Evolutionary conservation across 2,797 vertebrate genomes (phyloP), one percentile per base, ranked within the genome.

Genomic region (Arnoldichthys spilopterus): DNA sequence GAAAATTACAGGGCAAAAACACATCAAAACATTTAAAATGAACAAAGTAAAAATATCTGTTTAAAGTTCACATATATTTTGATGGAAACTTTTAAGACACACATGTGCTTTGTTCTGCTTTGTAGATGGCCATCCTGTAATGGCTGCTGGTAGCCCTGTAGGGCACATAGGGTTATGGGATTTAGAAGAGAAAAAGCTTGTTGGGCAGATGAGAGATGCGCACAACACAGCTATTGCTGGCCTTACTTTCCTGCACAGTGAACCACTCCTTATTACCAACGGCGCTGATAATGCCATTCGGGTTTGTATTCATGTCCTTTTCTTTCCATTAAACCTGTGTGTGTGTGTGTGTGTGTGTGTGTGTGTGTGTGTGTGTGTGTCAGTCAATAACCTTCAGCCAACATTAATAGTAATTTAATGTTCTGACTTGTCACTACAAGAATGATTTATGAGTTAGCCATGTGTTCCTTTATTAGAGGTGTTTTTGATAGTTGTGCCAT

Each of bases 161-260:
- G 98, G 98, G 45, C 97, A 99, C 89, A 93, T 99, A 86, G 96
- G 94, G 64, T 91, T 99, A 72, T 99, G 98, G 98, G 96, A 99
- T 86, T 88, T 99, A 61, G 96, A 97, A 79, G 95, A 95, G 22
- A 95, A 91, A 81, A 97, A 97, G 83, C 83, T 98, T 34, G 87
- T 95, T 49, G 91, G 91, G 87, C 98, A 99, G 71, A 96, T 97
- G 92, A 94, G 95, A 90, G 88, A 94, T 59, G 93, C 94, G 61
- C 98, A 99, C 90, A 92, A 89, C 63, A 96, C 96, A 22, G 94
- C 96, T 7, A 75, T 98, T 54, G 95, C 96, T 0, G 95, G 93
- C 0, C 91, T 96, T 75, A 96, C 96, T 0, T 99, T 97, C 90
- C 90, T 99, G 63, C 96, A 96, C 3, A 92, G 93, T 73, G 96